Evolutionary conservation across 30 jellyfish, hydroid and myxozoan genomes (phyloP).

Genomic region (Turritopsis rubra): DNA sequence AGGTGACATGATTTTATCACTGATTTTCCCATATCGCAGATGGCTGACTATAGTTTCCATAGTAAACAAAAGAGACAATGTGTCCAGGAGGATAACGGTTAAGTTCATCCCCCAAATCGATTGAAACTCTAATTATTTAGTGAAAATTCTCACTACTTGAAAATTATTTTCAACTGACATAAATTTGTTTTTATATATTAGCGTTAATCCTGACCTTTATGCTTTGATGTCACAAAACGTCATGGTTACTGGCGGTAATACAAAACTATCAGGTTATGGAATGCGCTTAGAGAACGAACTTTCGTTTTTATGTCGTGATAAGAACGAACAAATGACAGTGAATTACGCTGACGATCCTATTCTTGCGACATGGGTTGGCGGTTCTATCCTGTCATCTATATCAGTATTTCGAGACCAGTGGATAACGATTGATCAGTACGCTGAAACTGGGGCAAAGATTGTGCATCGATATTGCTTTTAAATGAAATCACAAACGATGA

Average conservation of each 20-base stretch:
- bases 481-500: not conserved
- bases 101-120: too few relatives aligned
- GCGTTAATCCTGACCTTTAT: constrained; percentile 62
- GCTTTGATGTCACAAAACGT: constrained; percentile 42
- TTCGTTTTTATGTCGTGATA: constrained; percentile 12
- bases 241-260: constrained; percentile 83
- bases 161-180: not conserved
- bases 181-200: constrained; percentile 6
- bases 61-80: not conserved
- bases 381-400: constrained; percentile 75
- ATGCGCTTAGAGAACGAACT: constrained; percentile 67
- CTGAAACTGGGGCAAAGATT: constrained; percentile 71
- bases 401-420: constrained; percentile 75
- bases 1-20: not conserved
- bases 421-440: constrained; percentile 79
- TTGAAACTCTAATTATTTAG: too few relatives aligned
- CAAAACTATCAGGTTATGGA: constrained; percentile 62
- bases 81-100: too few relatives aligned
- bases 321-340: constrained; percentile 25
- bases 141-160: not conserved
- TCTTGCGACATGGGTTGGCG: constrained; percentile 96
- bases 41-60: not conserved
- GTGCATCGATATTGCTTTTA: constrained; percentile 72
- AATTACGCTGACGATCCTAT: constrained; percentile 60
- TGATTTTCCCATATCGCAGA: not conserved